Conservation (phyloP, 2,113 vertebrate species). For the Labrus mixtus region DNA sequence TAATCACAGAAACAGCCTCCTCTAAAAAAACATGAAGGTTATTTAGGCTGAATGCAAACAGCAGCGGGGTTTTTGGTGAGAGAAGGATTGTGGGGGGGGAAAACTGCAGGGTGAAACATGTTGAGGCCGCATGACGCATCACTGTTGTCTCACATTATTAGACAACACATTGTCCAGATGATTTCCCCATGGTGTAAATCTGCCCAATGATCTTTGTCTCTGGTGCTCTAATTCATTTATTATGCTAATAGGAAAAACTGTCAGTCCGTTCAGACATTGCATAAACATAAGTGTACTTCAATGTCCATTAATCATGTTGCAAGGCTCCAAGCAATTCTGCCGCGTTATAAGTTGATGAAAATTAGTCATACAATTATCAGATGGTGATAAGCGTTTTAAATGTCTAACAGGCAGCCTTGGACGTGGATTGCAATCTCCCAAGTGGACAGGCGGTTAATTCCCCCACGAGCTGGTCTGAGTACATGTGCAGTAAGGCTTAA, state of each 20-base stretch:
- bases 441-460: constrained; percentile 27
- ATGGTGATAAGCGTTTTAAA: constrained; percentile 60
- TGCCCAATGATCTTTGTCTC: constrained; percentile 68
- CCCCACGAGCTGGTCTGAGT: constrained; percentile 23
- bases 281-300: constrained; percentile 55
- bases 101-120: constrained; percentile 16
- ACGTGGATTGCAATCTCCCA: constrained; percentile 34
- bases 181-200: constrained; percentile 62
- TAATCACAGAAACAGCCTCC: constrained; percentile 47
- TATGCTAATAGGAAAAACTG: constrained; percentile 62
- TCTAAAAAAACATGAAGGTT: neutral
- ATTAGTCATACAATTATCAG: constrained; percentile 56
- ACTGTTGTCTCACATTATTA: constrained; percentile 47
- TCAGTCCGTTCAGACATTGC: constrained; percentile 58
- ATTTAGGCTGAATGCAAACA: constrained; percentile 26
- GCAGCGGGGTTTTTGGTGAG: neutral
- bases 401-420: constrained; percentile 44
- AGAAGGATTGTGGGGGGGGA: constrained; percentile 15
- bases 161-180: constrained; percentile 59
- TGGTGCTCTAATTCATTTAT: constrained; percentile 67
- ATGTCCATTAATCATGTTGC: constrained; percentile 48
- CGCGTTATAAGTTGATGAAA: constrained; percentile 43
- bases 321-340: constrained; percentile 37
- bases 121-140: constrained; percentile 31
- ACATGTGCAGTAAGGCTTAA: constrained; percentile 9